Evolutionary conservation across 2,113 vertebrate species (phyloP).

Genomic region (Eptesicus fuscus): DNA sequence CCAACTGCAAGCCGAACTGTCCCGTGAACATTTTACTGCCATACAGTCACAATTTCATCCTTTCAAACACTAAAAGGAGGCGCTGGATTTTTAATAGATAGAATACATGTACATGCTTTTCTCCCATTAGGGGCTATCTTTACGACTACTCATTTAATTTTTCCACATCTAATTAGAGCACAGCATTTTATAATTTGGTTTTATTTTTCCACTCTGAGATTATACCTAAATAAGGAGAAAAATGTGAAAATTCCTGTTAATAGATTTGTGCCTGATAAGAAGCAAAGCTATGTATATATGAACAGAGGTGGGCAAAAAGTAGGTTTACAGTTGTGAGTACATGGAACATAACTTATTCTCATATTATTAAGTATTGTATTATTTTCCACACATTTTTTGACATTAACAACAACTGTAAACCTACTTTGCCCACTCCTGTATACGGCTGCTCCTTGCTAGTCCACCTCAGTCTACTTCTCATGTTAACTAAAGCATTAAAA

Average conservation of each 20-base stretch:
- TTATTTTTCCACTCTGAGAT: constrained; percentile 16
- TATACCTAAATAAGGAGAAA: not conserved
- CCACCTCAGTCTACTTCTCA: not conserved
- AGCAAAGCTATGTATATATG: not conserved
- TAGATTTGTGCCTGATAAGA: not conserved
- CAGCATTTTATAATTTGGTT: not conserved
- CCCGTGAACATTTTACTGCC: not conserved
- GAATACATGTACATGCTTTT: not conserved
- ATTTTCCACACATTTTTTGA: not conserved
- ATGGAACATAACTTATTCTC: not conserved
- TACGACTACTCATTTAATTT: not conserved
- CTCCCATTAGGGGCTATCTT: not conserved
- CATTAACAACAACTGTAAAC: not conserved
- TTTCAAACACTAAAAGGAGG: not conserved
- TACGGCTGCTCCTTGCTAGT: not conserved
- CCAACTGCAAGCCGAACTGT: not conserved
- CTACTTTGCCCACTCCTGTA: not conserved
- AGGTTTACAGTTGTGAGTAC: not conserved
- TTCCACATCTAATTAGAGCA: not conserved
- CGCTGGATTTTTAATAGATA: not conserved
- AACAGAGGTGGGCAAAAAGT: not conserved
- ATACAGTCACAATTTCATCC: not conserved
- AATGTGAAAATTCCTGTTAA: not conserved
- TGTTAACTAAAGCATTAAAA: not conserved
- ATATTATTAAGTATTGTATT: not conserved